Conservation (phyloP, 2,888 invertebrate species). For the Hermaeophaga mercurialis region DNA sequence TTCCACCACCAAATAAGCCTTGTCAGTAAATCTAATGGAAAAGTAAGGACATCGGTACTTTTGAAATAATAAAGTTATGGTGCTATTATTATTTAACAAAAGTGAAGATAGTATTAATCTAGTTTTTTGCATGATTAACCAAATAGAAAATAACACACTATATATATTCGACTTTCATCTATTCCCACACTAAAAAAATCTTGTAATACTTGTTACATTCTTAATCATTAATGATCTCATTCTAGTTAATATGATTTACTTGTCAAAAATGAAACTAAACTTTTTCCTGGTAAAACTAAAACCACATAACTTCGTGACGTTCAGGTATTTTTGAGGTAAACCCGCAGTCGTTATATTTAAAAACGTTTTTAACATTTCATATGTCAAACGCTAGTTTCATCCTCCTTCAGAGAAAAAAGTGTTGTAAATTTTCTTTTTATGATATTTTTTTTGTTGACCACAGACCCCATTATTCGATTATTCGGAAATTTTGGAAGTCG, state of each 20-base stretch:
- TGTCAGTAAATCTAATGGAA: no score
- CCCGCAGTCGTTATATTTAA: slow-evolving; percentile 39
- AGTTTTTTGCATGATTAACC: no score
- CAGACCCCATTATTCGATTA: slow-evolving; percentile 49
- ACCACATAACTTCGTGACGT: background rate
- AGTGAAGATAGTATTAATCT: no score
- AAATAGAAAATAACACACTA: no score
- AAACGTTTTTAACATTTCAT: slow-evolving; percentile 41
- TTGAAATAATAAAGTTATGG: no score
- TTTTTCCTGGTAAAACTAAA: background rate
- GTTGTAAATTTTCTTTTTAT: slow-evolving; percentile 55
- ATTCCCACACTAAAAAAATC: no score
- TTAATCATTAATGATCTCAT: no score
- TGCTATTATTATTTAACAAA: no score
- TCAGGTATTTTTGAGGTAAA: slow-evolving; percentile 40
- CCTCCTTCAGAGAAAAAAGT: slow-evolving; percentile 51
- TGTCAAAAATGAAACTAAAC: background rate
- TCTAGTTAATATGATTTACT: background rate
- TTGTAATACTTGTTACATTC: no score
- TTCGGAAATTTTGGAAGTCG: slow-evolving; percentile 52
- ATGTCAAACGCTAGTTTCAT: slow-evolving; percentile 51
- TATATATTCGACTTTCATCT: no score
- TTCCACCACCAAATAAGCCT: no score
- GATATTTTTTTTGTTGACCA: slow-evolving; percentile 48
- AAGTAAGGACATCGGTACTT: no score